Evolutionary conservation across 92 coral and sea anemone genomes (phyloP).

Genomic region (Paramuricea clavata): DNA sequence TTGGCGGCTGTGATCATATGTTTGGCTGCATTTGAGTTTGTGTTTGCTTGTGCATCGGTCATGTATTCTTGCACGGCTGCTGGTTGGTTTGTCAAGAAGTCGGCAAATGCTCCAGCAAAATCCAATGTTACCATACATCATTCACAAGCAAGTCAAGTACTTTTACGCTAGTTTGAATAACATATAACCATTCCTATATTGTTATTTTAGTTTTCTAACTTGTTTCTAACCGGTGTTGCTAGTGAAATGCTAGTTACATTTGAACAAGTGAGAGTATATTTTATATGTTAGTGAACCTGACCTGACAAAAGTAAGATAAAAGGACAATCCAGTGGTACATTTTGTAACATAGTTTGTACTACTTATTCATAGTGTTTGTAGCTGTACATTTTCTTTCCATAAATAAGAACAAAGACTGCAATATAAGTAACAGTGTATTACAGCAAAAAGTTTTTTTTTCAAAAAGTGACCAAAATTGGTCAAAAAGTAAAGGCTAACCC

Average conservation of each 20-base stretch:
- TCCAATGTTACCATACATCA: constrained; percentile 42
- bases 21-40: constrained; percentile 31
- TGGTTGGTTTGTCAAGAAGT: constrained; percentile 28
- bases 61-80: constrained; percentile 50
- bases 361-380: neutral
- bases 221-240: neutral
- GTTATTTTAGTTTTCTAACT: neutral
- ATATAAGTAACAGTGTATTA: too few relatives aligned
- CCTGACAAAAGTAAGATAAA: too few relatives aligned
- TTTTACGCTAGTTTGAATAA: neutral
- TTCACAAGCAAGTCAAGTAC: constrained; percentile 28
- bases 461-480: too few relatives aligned
- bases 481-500: too few relatives aligned
- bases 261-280: too few relatives aligned
- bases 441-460: too few relatives aligned
- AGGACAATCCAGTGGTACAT: too few relatives aligned
- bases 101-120: neutral
- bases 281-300: too few relatives aligned
- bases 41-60: constrained; percentile 18
- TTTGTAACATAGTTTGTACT: neutral
- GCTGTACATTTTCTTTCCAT: neutral
- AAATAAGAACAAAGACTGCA: neutral
- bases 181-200: neutral
- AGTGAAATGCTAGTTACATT: neutral
- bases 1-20: constrained; percentile 33